phyloP scores from a whole-genome alignment of 2,113 vertebrate species.

The Thamnaconus septentrionalis region DNA sequence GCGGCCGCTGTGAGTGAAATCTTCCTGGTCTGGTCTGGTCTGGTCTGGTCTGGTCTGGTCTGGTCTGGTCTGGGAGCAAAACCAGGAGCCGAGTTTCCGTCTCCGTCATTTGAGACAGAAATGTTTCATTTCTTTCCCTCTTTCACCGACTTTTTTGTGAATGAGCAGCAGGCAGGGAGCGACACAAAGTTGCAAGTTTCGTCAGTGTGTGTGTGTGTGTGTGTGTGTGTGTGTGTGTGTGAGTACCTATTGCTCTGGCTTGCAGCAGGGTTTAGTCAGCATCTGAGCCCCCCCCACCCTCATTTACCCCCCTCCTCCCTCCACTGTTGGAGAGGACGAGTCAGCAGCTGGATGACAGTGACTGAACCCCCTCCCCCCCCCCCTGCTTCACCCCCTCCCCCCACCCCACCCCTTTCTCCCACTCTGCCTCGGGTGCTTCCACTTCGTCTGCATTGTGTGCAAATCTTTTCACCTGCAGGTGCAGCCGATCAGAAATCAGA shows the following conservation, averaged over 20 bases:
- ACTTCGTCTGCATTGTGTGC: no score
- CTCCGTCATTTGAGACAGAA: no score
- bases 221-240: background rate
- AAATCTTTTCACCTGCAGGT: background rate
- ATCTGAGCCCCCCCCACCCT: constrained; percentile 12
- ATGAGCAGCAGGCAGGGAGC: constrained; percentile 21
- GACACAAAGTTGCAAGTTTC: constrained; percentile 41
- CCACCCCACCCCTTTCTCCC: no score
- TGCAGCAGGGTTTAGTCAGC: constrained; percentile 11
- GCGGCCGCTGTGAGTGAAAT: no score
- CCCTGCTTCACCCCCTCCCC: no score
- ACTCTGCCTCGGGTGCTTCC: no score
- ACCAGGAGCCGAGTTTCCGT: no score
- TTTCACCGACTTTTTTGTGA: constrained; percentile 23
- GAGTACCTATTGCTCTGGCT: background rate
- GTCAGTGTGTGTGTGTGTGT: background rate
- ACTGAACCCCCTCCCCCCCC: no score
- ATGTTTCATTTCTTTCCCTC: background rate
- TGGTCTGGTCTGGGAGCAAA: no score
- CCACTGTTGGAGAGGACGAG: constrained; percentile 2
- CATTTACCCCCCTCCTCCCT: background rate
- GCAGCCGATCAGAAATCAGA: constrained; percentile 18
- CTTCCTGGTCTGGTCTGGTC: no score
- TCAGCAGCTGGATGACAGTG: background rate
- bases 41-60: no score